These are phyloP conservation scores for Corythornis leucogaster DNA, from an alignment of 2,797 vertebrate species.

Conservation along the genomic window DNA sequence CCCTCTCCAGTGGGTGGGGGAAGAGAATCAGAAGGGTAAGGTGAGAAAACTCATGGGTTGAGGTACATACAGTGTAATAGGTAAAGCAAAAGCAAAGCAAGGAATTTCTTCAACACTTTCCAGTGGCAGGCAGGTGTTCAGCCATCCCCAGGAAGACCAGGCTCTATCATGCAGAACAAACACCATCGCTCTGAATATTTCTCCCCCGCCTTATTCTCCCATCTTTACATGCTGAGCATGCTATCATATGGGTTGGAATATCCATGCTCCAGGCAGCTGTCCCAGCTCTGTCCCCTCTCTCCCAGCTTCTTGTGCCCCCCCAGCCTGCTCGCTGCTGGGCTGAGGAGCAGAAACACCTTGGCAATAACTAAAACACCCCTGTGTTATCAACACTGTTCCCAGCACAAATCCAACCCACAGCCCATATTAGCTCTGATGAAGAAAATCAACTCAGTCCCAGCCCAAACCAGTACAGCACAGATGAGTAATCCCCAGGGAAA, in stretches of 20 bases:
- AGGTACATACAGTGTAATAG: not conserved
- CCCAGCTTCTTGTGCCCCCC: not conserved
- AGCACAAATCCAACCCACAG: not conserved
- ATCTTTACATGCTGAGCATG: not conserved
- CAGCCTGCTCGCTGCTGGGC: fast-evolving
- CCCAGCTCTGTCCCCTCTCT: not conserved
- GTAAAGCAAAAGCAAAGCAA: not conserved
- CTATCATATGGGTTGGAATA: fast-evolving
- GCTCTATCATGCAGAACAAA: fast-evolving
- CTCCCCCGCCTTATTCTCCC: fast-evolving
- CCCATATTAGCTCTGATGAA: not conserved
- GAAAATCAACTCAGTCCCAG: not conserved
- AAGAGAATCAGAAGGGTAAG: not conserved
- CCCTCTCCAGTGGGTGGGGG: no score
- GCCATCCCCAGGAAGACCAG: not conserved
- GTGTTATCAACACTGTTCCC: not conserved
- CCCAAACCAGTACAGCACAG: not conserved
- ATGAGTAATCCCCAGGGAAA: not conserved
- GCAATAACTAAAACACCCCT: not conserved
- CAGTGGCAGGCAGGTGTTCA: not conserved
- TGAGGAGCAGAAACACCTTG: not conserved
- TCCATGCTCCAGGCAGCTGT: not conserved
- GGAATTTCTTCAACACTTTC: not conserved
- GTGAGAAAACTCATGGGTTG: no score
- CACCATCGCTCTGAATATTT: fast-evolving